Percentiles rank a stretch among this genome's conserved stretches.
phyloP scores from a whole-genome alignment of 2,797 vertebrate genomes.

The Cottoperca gobio region DNA sequence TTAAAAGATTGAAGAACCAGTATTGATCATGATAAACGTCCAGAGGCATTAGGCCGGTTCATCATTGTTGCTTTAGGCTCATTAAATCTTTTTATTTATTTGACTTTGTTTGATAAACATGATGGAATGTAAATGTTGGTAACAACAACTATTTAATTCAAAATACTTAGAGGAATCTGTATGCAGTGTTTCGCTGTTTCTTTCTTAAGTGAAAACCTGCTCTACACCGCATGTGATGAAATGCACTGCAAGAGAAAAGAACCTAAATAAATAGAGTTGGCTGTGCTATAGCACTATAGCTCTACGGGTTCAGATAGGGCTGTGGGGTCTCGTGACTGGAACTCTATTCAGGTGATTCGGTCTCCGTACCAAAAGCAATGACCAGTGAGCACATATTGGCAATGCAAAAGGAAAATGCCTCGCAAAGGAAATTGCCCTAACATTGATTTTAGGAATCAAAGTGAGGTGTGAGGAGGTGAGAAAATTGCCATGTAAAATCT shows the following conservation, averaged over 20 bases:
- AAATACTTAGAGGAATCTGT: slow-evolving; percentile 32
- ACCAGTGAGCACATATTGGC: slow-evolving; percentile 41
- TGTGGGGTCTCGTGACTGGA: slow-evolving; percentile 48
- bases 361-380: slow-evolving; percentile 41
- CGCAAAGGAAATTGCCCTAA: slow-evolving; percentile 28
- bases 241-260: slow-evolving; percentile 60
- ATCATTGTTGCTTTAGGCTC: slow-evolving; percentile 19
- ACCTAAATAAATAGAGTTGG: slow-evolving; percentile 48
- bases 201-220: slow-evolving; percentile 37
- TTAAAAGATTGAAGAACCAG: slow-evolving; percentile 52
- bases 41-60: slow-evolving; percentile 20
- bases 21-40: slow-evolving; percentile 43
- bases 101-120: background rate
- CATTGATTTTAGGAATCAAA: slow-evolving; percentile 40
- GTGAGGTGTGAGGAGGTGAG: slow-evolving; percentile 59
- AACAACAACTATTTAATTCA: slow-evolving; percentile 45
- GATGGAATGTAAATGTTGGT: slow-evolving; percentile 24
- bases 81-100: slow-evolving; percentile 31
- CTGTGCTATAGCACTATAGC: slow-evolving; percentile 48
- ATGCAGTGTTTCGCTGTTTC: background rate
- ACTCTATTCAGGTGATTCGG: slow-evolving; percentile 52
- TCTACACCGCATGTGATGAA: slow-evolving; percentile 54
- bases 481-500: slow-evolving; percentile 41
- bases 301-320: slow-evolving; percentile 49
- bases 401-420: slow-evolving; percentile 50